Conservation (phyloP, 2,797 vertebrate species). For the Ctenosaura bakeri region DNA sequence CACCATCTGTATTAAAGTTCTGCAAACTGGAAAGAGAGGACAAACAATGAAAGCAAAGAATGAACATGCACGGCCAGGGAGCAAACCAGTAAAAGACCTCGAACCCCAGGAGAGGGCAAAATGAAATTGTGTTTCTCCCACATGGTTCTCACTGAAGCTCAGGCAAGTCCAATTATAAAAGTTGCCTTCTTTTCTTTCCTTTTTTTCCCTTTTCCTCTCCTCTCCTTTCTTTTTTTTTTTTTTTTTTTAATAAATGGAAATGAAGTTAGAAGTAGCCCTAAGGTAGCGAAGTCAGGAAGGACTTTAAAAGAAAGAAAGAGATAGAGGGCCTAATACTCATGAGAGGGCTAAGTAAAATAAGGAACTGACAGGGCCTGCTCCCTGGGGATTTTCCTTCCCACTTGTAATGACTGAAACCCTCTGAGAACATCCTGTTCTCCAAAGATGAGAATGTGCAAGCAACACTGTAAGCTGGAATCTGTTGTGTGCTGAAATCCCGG, state of each 20-base stretch:
- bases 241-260: not conserved
- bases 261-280: not conserved
- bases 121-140: conserved; percentile 46
- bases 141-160: conserved; percentile 14
- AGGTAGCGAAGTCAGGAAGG: not conserved
- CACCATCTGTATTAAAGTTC: not conserved
- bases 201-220: not conserved
- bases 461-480: not conserved
- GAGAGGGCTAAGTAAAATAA: not conserved
- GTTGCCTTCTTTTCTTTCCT: not conserved
- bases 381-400: conserved; percentile 26
- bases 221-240: not conserved
- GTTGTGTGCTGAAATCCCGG: conserved; percentile 28
- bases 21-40: not conserved
- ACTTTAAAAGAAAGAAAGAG: conserved; percentile 23
- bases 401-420: conserved; percentile 4
- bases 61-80: not conserved
- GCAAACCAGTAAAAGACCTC: not conserved
- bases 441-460: conserved; percentile 40
- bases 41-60: conserved; percentile 13
- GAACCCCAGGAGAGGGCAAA: conserved; percentile 1
- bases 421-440: conserved; percentile 17
- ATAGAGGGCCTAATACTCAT: not conserved
- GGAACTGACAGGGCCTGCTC: not conserved
- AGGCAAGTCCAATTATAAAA: conserved; percentile 25